Conservation (phyloP, 2,797 vertebrate genomes). For the Sternotherus odoratus region DNA sequence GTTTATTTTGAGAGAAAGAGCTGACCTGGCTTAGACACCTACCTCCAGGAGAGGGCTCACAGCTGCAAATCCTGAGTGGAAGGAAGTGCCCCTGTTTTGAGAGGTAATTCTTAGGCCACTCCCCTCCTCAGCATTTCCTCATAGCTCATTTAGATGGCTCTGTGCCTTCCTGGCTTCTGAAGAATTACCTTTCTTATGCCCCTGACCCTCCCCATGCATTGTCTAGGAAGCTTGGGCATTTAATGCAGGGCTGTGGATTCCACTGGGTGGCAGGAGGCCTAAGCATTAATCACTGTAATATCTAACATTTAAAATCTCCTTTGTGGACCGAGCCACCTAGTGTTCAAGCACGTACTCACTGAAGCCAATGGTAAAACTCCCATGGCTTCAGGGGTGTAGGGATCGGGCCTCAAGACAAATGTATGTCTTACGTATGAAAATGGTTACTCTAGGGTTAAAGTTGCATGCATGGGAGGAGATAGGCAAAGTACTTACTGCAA, state of each 20-base stretch:
- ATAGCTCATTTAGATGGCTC: neutral
- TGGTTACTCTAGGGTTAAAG: neutral
- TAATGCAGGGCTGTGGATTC: neutral
- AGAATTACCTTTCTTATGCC: neutral
- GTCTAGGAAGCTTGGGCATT: neutral
- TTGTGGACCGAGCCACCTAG: neutral
- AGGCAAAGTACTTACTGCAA: neutral
- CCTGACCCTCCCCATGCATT: neutral
- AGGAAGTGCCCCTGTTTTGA: neutral
- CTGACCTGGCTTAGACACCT: neutral
- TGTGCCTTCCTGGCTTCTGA: neutral
- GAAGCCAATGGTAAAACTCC: too few relatives aligned
- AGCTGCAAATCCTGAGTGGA: neutral
- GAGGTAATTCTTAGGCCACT: neutral
- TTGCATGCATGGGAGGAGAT: neutral
- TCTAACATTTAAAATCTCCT: neutral
- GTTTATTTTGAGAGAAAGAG: neutral
- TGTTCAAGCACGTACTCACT: neutral
- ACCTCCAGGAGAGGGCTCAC: neutral
- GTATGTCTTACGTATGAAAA: neutral
- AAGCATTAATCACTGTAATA: neutral
- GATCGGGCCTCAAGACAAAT: neutral
- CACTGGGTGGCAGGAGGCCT: neutral
- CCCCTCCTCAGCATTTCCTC: neutral
- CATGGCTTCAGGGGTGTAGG: neutral